These are phyloP conservation scores for Rana temporaria DNA, from an alignment of 2,113 vertebrate species.

Conservation along the genomic window DNA sequence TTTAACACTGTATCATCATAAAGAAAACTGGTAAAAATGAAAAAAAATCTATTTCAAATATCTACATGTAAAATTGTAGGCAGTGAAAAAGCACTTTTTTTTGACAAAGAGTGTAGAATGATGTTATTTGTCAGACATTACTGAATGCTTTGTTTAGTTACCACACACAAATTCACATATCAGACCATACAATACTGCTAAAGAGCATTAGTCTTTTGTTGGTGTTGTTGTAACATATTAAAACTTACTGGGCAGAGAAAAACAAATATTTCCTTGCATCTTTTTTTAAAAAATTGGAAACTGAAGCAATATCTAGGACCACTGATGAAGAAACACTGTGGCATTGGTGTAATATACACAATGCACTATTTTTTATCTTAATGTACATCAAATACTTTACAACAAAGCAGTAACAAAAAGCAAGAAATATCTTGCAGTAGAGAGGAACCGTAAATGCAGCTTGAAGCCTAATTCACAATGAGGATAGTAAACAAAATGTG, in stretches of 20 bases:
- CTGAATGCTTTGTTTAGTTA: constrained; percentile 83
- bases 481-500: constrained; percentile 82
- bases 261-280: constrained; percentile 79
- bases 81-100: constrained; percentile 96
- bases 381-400: constrained; percentile 99
- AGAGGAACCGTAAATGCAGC: constrained; percentile 86
- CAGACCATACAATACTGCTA: constrained; percentile 89
- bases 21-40: constrained; percentile 85
- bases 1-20: constrained; percentile 88
- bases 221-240: constrained; percentile 64
- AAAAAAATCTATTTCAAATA: constrained; percentile 89
- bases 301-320: constrained; percentile 86
- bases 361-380: constrained; percentile 84
- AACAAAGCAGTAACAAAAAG: constrained; percentile 97
- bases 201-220: constrained; percentile 75
- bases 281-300: constrained; percentile 75
- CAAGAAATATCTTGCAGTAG: constrained; percentile 85
- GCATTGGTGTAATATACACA: constrained; percentile 96
- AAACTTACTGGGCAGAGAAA: constrained; percentile 78
- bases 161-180: constrained; percentile 89
- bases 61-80: constrained; percentile 95
- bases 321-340: constrained; percentile 83
- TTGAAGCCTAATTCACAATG: constrained; percentile 86
- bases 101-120: constrained; percentile 87
- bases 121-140: constrained; percentile 82